A percentile compares a stretch with the other conserved stretches of the same genome.
Evolutionary conservation across 2,888 invertebrate species (phyloP).

Genomic region (Branchipolynoe longqiensis): DNA sequence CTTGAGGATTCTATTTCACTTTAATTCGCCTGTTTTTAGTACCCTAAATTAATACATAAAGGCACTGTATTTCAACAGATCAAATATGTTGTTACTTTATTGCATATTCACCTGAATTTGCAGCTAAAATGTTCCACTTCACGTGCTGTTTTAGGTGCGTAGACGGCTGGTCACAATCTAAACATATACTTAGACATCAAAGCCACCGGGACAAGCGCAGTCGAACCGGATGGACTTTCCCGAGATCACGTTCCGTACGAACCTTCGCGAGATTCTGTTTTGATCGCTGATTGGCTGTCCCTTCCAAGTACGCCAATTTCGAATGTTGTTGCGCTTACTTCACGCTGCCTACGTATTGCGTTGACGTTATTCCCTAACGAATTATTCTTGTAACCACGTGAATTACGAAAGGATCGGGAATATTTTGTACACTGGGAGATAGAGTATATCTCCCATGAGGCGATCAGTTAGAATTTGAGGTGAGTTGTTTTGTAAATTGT

Average conservation of each 20-base stretch:
- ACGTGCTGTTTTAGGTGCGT: not conserved
- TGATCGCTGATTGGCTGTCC: constrained; percentile 1
- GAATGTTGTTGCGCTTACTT: constrained; percentile 31
- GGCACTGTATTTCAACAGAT: too few relatives aligned
- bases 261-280: not conserved
- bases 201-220: not conserved
- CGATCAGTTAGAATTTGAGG: not conserved
- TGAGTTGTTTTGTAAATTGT: not conserved
- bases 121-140: not conserved
- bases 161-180: not conserved
- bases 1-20: too few relatives aligned
- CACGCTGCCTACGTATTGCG: not conserved
- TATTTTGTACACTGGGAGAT: not conserved
- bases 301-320: not conserved
- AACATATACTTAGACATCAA: not conserved
- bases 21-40: too few relatives aligned
- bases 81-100: too few relatives aligned
- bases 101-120: not conserved
- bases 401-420: not conserved
- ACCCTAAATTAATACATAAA: too few relatives aligned
- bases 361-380: not conserved
- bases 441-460: not conserved
- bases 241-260: not conserved
- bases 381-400: not conserved
- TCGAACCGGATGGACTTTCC: not conserved